A percentile compares a stretch with the other conserved stretches of the same genome.
These are phyloP conservation scores for Catagonus wagneri DNA, from an alignment of 2,113 vertebrate genomes.

Conservation along the genomic window DNA sequence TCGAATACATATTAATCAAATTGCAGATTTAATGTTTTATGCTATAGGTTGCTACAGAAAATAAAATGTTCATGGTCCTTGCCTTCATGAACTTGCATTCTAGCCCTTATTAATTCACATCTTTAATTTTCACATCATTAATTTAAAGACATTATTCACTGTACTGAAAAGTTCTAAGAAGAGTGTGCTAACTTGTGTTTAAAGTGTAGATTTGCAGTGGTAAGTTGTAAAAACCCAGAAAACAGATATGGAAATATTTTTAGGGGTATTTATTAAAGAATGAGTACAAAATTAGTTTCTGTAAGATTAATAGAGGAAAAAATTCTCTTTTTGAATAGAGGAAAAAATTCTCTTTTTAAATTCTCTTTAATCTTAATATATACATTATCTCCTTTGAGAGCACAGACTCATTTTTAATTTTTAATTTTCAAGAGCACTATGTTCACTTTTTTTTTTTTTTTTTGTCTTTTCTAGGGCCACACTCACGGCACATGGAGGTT, in stretches of 20 bases:
- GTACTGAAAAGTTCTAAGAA: constrained; percentile 11
- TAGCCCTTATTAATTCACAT: neutral
- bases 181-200: constrained; percentile 32
- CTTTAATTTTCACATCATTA: no score
- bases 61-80: neutral
- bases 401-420: constrained; percentile 26
- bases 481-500: no score
- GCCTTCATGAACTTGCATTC: neutral
- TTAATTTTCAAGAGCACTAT: constrained; percentile 54
- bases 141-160: constrained; percentile 52
- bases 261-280: constrained; percentile 22
- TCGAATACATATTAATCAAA: neutral
- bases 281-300: constrained; percentile 52
- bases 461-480: no score
- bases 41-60: constrained; percentile 9
- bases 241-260: constrained; percentile 28
- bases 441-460: constrained; percentile 49
- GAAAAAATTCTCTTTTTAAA: neutral
- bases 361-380: constrained; percentile 33
- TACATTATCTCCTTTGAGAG: constrained; percentile 17
- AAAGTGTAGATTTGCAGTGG: constrained; percentile 27
- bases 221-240: constrained; percentile 45
- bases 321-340: constrained; percentile 14
- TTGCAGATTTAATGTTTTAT: constrained; percentile 47
- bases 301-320: constrained; percentile 35